Evolutionary conservation across 2,888 invertebrate genomes (phyloP).

Genomic region (Reticulitermes lucifugus): DNA sequence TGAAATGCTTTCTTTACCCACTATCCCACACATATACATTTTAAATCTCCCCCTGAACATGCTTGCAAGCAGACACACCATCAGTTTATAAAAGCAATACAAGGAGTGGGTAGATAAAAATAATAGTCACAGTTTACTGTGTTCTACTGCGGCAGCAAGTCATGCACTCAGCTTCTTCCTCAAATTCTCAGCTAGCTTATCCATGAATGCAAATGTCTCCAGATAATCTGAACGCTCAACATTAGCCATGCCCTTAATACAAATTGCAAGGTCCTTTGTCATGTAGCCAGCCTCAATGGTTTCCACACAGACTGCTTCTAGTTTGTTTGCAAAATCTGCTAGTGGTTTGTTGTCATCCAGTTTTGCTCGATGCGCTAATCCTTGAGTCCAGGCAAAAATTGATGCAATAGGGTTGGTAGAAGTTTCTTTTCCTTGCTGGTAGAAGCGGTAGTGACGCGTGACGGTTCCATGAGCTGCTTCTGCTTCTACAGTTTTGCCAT

Average conservation of each 20-base stretch:
- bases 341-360: constrained; percentile 86
- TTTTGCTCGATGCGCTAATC: constrained; percentile 93
- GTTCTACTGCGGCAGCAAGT: constrained; percentile 59
- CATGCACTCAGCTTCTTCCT: constrained; percentile 71
- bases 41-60: too few species aligned
- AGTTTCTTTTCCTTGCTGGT: constrained; percentile 96
- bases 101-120: background rate
- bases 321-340: constrained; percentile 82
- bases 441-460: constrained; percentile 88
- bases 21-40: too few species aligned
- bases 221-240: constrained; percentile 85
- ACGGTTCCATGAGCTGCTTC: constrained; percentile 99
- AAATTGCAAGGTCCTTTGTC: constrained; percentile 99
- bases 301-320: constrained; percentile 92
- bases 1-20: too few species aligned
- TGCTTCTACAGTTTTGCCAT: constrained; percentile 97
- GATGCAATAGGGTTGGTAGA: constrained; percentile 99
- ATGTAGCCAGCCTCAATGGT: constrained; percentile 95
- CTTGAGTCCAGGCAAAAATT: constrained; percentile 98
- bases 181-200: constrained; percentile 93
- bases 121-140: constrained; percentile 10
- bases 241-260: constrained; percentile 92
- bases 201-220: constrained; percentile 97
- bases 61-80: too few species aligned
- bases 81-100: too few species aligned